These are phyloP conservation scores for Cassiopea xamachana DNA, from an alignment of 30 jellyfish, hydroid and myxozoan genomes.

Conservation along the genomic window DNA sequence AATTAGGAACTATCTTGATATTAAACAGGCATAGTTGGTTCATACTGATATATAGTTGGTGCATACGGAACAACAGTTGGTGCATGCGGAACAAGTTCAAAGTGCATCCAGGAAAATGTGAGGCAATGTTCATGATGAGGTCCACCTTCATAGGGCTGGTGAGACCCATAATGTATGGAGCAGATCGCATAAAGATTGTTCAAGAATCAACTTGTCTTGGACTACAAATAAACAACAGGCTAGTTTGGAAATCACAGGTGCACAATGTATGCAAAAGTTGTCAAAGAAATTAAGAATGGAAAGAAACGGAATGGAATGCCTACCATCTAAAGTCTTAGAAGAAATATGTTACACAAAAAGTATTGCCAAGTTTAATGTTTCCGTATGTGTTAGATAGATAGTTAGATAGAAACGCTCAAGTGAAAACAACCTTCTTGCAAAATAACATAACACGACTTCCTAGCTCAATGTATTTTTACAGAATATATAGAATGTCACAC, in stretches of 20 bases:
- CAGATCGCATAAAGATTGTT: conserved; percentile 33
- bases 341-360: conserved; percentile 17
- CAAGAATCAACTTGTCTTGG: conserved; percentile 57
- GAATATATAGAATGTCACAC: background rate
- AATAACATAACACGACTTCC: background rate
- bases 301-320: background rate
- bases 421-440: too few species aligned
- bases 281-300: background rate
- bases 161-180: conserved; percentile 69
- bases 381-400: background rate
- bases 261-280: background rate
- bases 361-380: background rate
- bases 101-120: conserved; percentile 47
- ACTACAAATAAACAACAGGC: conserved; percentile 35
- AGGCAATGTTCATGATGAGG: conserved; percentile 52
- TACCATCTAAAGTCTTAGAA: background rate
- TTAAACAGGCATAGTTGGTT: background rate
- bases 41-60: background rate
- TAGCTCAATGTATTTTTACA: background rate
- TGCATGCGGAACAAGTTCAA: conserved; percentile 49
- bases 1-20: background rate
- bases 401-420: too few species aligned
- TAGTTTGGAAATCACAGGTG: background rate
- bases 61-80: conserved; percentile 52
- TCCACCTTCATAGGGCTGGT: conserved; percentile 33